These are phyloP conservation scores for Chaetogeoica ovagalla DNA, from an alignment of 2,888 invertebrate species.

Conservation along the genomic window DNA sequence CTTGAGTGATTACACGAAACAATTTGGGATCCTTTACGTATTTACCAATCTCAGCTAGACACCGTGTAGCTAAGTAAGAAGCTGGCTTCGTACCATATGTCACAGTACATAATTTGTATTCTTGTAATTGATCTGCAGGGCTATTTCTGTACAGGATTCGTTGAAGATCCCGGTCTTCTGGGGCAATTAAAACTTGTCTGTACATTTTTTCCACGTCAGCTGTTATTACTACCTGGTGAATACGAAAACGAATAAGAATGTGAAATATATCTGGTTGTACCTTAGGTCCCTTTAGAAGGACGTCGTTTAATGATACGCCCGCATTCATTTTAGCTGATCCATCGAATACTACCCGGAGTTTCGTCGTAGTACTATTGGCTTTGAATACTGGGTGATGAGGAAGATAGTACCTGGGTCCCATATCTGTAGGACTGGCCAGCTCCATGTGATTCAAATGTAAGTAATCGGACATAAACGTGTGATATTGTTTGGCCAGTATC, in stretches of 20 bases:
- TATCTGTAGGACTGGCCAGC: not conserved
- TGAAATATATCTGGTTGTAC: not conserved
- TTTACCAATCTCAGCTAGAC: not conserved
- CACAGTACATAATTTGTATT: not conserved
- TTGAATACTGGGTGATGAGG: conserved; percentile 4
- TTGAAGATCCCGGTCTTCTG: not conserved
- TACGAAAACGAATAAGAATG: not conserved
- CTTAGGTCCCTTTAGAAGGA: too few species aligned
- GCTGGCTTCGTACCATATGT: conserved; percentile 5
- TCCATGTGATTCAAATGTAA: not conserved
- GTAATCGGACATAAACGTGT: not conserved
- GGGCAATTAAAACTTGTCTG: not conserved
- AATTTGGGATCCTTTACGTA: not conserved
- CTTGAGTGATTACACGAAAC: not conserved
- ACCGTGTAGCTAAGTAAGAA: conserved; percentile 1
- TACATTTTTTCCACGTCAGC: conserved; percentile 8
- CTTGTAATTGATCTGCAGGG: not conserved
- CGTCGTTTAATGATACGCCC: too few species aligned
- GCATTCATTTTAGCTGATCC: not conserved
- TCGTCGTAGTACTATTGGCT: not conserved
- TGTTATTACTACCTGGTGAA: not conserved
- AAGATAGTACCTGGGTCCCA: not conserved
- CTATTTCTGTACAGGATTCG: not conserved
- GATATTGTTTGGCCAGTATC: not conserved
- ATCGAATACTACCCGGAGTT: not conserved